These are phyloP conservation scores for Lepilemur septentrionalis DNA, from an alignment of 2,797 vertebrate genomes.

Conservation along the genomic window DNA sequence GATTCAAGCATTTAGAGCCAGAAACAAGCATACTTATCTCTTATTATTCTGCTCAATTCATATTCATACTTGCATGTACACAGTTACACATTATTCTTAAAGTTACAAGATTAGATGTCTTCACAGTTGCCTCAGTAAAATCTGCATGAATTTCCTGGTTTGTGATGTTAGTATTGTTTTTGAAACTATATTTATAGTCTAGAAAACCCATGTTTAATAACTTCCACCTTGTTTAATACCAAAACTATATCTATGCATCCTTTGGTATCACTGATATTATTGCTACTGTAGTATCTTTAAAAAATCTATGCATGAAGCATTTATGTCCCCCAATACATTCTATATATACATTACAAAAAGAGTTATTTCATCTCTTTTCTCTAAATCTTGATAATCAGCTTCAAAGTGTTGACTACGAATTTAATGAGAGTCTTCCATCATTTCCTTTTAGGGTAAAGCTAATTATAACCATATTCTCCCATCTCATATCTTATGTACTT, in stretches of 20 bases:
- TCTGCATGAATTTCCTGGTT: neutral
- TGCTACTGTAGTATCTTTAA: neutral
- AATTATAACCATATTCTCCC: neutral
- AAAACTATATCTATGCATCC: neutral
- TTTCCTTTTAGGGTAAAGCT: neutral
- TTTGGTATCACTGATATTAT: neutral
- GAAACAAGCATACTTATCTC: neutral
- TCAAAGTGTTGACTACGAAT: neutral
- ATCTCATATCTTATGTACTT: neutral
- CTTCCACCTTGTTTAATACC: neutral
- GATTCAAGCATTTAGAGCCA: neutral
- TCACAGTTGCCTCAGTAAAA: neutral
- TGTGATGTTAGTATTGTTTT: neutral
- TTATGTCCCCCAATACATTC: neutral
- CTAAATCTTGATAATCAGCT: neutral
- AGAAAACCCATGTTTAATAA: neutral
- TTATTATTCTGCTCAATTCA: conserved; percentile 23
- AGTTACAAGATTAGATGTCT: neutral
- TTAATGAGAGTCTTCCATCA: neutral
- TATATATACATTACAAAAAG: neutral
- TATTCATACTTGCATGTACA: neutral
- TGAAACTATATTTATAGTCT: neutral
- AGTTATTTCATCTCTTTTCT: neutral
- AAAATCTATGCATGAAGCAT: neutral
- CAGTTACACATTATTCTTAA: neutral